Percentiles rank a stretch among this genome's conserved stretches.
Conservation (phyloP, 2,113 vertebrate species). For the Prinia subflava region DNA sequence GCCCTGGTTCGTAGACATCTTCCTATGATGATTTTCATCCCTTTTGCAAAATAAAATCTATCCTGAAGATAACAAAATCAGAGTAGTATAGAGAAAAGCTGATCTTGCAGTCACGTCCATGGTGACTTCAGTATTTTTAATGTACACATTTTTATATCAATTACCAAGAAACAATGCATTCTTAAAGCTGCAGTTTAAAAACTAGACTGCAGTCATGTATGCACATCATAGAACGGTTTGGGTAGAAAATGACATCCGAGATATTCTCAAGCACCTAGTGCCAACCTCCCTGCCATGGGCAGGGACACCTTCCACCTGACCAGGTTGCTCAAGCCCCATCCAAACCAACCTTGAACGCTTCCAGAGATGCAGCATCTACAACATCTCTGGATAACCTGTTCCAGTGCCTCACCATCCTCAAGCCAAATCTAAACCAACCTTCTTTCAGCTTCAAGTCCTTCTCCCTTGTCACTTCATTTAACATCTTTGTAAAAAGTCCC, state of each 20-base stretch:
- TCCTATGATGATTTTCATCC: neutral
- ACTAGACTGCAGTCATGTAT: neutral
- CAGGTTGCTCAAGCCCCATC: neutral
- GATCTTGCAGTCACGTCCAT: neutral
- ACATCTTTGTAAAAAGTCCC: neutral
- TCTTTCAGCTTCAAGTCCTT: neutral
- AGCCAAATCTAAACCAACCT: neutral
- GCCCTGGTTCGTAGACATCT: neutral
- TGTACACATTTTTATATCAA: neutral
- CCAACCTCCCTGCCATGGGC: neutral
- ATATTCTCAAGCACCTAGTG: neutral
- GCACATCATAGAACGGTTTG: fast-evolving
- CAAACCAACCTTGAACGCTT: neutral
- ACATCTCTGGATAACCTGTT: neutral
- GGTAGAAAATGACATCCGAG: neutral
- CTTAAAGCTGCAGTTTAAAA: neutral
- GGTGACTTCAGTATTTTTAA: neutral
- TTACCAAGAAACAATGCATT: neutral
- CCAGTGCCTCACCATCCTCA: neutral
- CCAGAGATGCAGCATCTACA: neutral
- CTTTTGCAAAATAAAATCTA: neutral
- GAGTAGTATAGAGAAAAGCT: neutral
- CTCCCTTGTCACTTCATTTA: neutral
- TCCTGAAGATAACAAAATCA: neutral
- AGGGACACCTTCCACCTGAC: neutral